Conservation (phyloP, 2,797 vertebrate genomes). For the Eulemur albifrons region DNA sequence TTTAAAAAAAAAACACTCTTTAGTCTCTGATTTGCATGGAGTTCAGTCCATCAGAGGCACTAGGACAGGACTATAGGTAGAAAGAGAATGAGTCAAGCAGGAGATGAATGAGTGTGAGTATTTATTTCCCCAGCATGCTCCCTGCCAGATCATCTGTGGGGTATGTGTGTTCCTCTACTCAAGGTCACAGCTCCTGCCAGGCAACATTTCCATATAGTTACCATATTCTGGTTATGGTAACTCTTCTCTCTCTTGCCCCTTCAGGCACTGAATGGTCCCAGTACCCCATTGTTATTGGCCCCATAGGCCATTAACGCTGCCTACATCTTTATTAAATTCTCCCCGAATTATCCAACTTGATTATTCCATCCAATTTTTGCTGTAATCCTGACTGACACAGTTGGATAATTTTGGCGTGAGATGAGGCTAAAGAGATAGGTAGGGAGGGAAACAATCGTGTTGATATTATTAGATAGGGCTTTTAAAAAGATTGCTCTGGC, state of each 20-base stretch:
- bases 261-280: neutral
- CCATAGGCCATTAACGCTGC: neutral
- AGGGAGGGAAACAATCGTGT: neutral
- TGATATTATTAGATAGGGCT: neutral
- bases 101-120: neutral
- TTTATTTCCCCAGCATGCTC: neutral
- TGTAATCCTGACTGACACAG: neutral
- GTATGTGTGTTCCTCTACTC: neutral
- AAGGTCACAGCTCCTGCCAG: neutral
- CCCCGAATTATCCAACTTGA: neutral
- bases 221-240: neutral
- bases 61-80: neutral
- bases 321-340: neutral
- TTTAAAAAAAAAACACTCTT: neutral
- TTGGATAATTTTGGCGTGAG: neutral
- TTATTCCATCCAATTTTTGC: neutral
- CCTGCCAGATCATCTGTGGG: neutral
- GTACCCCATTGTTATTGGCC: neutral
- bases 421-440: neutral
- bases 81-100: neutral
- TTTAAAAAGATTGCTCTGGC: neutral
- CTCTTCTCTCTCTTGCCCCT: neutral
- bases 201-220: neutral
- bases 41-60: neutral
- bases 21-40: neutral